Evolutionary conservation across 2,888 invertebrate genomes (phyloP).

Genomic region (Tethea ocularis): DNA sequence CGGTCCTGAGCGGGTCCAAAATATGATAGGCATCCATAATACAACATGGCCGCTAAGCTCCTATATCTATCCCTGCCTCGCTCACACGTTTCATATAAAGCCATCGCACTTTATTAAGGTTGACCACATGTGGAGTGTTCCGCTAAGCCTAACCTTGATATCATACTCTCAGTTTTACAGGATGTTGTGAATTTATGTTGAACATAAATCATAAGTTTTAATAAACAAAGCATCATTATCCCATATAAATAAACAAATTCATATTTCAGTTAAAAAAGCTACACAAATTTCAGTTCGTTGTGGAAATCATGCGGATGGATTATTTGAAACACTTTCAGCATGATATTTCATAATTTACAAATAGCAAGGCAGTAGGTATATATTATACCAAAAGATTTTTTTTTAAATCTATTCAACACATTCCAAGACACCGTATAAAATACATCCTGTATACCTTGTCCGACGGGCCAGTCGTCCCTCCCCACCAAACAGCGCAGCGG

Average conservation of each 20-base stretch:
- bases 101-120: constrained; percentile 79
- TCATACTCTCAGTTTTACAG: constrained; percentile 78
- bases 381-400: neutral
- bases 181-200: constrained; percentile 52
- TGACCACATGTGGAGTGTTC: constrained; percentile 84
- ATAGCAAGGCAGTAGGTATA: no score
- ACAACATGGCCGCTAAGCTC: constrained; percentile 83
- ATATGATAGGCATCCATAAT: constrained; percentile 84
- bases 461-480: constrained; percentile 42
- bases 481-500: constrained; percentile 54
- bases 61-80: constrained; percentile 66
- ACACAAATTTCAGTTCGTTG: no score
- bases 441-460: constrained; percentile 55
- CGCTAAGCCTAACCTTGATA: constrained; percentile 84
- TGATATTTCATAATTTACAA: no score
- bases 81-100: constrained; percentile 50
- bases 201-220: constrained; percentile 13
- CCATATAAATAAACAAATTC: no score
- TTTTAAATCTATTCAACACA: constrained; percentile 5
- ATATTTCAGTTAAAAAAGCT: no score
- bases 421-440: constrained; percentile 19
- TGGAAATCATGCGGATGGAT: no score
- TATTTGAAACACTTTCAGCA: no score
- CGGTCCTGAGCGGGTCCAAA: constrained; percentile 82
- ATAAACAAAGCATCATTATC: neutral